Conservation (phyloP, 2,113 vertebrate genomes). For the Atherinomorus stipes region DNA sequence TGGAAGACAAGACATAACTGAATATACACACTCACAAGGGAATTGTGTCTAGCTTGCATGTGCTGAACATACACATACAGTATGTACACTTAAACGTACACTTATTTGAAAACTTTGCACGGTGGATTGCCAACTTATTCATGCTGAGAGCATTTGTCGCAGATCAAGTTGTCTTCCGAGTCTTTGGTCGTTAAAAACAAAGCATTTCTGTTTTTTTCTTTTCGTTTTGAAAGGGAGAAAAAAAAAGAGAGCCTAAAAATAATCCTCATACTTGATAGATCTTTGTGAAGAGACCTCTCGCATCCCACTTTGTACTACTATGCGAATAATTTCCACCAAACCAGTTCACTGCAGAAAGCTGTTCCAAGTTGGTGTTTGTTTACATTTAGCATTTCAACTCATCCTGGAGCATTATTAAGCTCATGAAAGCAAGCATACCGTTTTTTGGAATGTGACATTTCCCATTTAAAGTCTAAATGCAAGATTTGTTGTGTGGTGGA, state of each 20-base stretch:
- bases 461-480: constrained; percentile 36
- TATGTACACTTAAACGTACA: constrained; percentile 57
- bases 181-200: constrained; percentile 43
- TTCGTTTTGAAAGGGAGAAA: not conserved
- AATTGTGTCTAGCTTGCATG: constrained; percentile 71
- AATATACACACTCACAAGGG: constrained; percentile 52
- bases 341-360: constrained; percentile 24
- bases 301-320: constrained; percentile 64
- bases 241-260: constrained; percentile 17
- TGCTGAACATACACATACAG: constrained; percentile 64
- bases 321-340: constrained; percentile 62
- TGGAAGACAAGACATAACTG: constrained; percentile 62
- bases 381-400: constrained; percentile 30
- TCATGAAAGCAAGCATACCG: not conserved
- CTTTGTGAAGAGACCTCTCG: constrained; percentile 53
- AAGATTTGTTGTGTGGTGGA: constrained; percentile 32
- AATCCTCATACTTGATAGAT: constrained; percentile 69
- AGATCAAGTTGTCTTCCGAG: constrained; percentile 65
- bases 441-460: not conserved
- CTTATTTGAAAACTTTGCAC: constrained; percentile 58
- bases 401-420: not conserved
- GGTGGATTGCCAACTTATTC: constrained; percentile 60
- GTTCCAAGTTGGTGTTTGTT: constrained; percentile 18
- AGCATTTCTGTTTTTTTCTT: constrained; percentile 21
- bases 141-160: constrained; percentile 36